Base-by-base conservation (phyloP, 1,140 invertebrate species). In the Papilio dardanus region DNA sequence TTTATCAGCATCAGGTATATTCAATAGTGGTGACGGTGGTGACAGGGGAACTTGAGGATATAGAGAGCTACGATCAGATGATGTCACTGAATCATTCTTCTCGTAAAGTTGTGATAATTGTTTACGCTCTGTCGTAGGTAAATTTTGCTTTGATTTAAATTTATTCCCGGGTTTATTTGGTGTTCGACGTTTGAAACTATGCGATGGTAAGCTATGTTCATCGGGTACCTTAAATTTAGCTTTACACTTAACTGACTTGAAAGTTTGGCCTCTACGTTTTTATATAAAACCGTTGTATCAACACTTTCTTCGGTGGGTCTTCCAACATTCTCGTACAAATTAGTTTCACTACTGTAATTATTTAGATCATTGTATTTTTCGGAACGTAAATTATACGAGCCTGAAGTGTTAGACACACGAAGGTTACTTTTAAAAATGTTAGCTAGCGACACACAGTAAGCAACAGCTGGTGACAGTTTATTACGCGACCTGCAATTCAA, bases 401-500 rank as follows among this genome's bases (percentile, higher is more conserved):
- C 3, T 42, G 10, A 24, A 19, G 35, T 21, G 35, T 69, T 69
- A 37, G 33, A 69, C 7, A 12, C n/a, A 40, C 35, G 3, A 69
- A 21, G 33, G 35, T 69, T 69, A 37, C 16, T 40, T 24, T 68
- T 68, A 24, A 37, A 24, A 40, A 24, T 28, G 19, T 69, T 69
- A 69, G 31, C 19, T 21, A 42, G 31, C 33, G 67, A 42, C 35
- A 40, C 21, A 40, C 16, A 24, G 4, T 69, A 12, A 69, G 67
- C 66, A 35, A 68, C 14, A 68, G 19, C 67, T 69, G n/a, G 14
- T 24, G 35, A 28, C 21, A 10, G 8, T 21, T 21, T 74, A 28
- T 67, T 75, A 77, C 33, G 35, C 12, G 62, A 81, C 81, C 81
- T 82, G 81, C 71, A 79, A 82, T 77, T 82, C 54, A 74, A 82